These are phyloP conservation scores for Botrylloides violaceus DNA, from an alignment of 23 tunicate species.

Conservation along the genomic window DNA sequence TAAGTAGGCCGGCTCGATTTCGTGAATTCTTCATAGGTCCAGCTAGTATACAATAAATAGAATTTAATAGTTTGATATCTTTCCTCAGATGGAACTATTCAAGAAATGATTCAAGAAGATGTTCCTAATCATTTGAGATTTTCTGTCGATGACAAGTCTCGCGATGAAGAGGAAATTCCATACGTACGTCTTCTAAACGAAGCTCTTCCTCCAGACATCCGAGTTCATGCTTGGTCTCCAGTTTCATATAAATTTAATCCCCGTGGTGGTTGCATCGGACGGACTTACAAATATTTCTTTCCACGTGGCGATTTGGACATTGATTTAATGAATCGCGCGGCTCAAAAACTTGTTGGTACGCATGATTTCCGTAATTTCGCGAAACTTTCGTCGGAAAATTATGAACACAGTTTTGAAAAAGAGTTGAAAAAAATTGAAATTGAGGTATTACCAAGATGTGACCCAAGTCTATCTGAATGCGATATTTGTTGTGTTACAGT, in stretches of 20 bases:
- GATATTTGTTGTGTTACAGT: conserved; percentile 53
- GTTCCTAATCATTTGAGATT: background rate
- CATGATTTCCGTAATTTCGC: conserved; percentile 83
- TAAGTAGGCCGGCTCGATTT: no score
- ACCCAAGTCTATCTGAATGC: background rate
- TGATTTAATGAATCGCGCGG: conserved; percentile 58
- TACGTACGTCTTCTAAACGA: conserved; percentile 57
- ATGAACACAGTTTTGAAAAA: background rate
- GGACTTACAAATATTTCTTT: conserved; percentile 64
- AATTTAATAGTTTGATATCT: no score
- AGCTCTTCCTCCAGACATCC: conserved; percentile 79
- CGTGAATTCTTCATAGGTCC: no score
- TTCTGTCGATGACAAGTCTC: conserved; percentile 23
- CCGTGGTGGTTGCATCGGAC: conserved; percentile 34
- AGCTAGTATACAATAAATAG: no score
- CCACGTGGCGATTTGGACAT: conserved; percentile 45
- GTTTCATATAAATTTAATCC: conserved; percentile 31
- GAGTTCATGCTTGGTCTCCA: conserved; percentile 87
- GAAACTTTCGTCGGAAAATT: conserved; percentile 32
- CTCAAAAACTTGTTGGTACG: conserved; percentile 57
- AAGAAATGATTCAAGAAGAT: no score
- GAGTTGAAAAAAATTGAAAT: conserved; percentile 1
- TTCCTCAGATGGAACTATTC: no score
- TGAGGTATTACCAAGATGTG: background rate
- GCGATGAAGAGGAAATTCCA: conserved; percentile 47